These are phyloP conservation scores for Bucorvus abyssinicus DNA, from an alignment of 2,797 vertebrate species.

Conservation along the genomic window DNA sequence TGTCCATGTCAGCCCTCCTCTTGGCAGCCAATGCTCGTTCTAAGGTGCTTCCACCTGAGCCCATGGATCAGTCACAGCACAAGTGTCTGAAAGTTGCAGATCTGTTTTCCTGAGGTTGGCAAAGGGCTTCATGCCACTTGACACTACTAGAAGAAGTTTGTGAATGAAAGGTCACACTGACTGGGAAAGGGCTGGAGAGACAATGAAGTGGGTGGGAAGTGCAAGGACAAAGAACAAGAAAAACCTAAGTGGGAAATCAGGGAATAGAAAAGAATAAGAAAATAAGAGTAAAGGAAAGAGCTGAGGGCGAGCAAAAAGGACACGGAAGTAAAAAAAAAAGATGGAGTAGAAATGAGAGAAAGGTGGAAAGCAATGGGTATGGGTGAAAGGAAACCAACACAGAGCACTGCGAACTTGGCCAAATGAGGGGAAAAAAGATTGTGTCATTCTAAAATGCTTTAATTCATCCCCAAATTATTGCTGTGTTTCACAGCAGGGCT, in stretches of 20 bases:
- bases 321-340: accelerated
- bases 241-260: background rate
- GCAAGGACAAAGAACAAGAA: background rate
- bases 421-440: background rate
- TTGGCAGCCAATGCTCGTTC: background rate
- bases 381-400: background rate
- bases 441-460: background rate
- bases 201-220: too few relatives aligned
- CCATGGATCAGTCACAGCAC: too few relatives aligned
- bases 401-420: background rate
- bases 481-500: background rate
- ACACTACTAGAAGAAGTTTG: background rate
- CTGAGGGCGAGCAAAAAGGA: background rate
- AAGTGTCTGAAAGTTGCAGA: background rate
- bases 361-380: background rate
- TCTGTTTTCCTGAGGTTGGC: background rate
- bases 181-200: background rate
- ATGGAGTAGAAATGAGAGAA: background rate
- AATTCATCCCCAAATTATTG: background rate
- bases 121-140: background rate
- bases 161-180: background rate
- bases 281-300: background rate
- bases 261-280: background rate
- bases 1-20: background rate
- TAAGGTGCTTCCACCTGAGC: background rate